Conservation (phyloP, 2,113 vertebrate genomes). For the Grammomys surdaster region DNA sequence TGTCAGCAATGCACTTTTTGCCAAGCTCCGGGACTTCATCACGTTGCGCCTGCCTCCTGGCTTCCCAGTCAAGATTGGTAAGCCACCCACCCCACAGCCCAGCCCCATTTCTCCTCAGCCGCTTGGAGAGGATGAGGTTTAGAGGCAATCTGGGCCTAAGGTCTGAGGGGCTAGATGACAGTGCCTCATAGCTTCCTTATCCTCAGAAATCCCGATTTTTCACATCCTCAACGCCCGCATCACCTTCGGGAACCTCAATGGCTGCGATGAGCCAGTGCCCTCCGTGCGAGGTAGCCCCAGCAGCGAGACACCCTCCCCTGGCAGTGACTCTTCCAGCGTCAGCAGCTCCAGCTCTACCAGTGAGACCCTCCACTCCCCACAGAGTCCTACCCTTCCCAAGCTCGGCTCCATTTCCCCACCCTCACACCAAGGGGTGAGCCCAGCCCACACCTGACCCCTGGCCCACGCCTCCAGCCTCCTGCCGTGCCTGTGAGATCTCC, state of each 20-base stretch:
- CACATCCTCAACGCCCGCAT: constrained; percentile 98
- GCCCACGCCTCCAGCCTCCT: constrained; percentile 88
- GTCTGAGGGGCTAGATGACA: not conserved
- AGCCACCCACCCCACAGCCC: constrained; percentile 4
- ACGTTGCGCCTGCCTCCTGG: constrained; percentile 96
- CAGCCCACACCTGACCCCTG: not conserved
- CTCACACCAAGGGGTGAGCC: not conserved
- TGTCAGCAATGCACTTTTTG: constrained; percentile 97
- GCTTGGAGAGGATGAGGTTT: not conserved
- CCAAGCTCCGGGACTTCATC: constrained; percentile 98
- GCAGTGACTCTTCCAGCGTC: constrained; percentile 97
- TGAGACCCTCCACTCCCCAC: constrained; percentile 74
- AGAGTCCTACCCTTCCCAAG: not conserved
- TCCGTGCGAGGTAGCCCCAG: constrained; percentile 90
- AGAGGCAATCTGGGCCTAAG: not conserved
- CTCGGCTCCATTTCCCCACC: not conserved
- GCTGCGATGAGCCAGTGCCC: constrained; percentile 93
- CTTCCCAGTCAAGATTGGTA: constrained; percentile 97
- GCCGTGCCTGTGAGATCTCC: constrained; percentile 94
- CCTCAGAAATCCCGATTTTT: constrained; percentile 97
- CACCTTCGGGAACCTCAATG: constrained; percentile 98
- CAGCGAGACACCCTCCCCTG: constrained; percentile 94
- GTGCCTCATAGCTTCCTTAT: not conserved
- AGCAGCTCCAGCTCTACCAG: constrained; percentile 98
- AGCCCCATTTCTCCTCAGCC: not conserved